Evolutionary conservation across 1,140 invertebrate species (phyloP).

Genomic region (Orchesella cincta): DNA sequence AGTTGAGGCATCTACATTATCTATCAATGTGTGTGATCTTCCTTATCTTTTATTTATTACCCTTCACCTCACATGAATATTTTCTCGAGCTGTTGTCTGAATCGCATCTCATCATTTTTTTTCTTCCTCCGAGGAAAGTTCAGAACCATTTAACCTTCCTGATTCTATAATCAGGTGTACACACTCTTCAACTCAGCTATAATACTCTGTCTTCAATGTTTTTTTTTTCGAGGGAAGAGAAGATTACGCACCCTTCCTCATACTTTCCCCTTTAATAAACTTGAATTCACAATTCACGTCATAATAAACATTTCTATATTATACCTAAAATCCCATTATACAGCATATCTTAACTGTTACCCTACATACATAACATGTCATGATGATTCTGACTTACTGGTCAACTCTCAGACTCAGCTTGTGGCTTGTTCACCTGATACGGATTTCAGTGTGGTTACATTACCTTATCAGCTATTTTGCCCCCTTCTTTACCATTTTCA

Average conservation of each 20-base stretch:
- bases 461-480: neutral
- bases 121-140: neutral
- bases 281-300: neutral
- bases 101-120: slow-evolving; percentile 19
- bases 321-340: neutral
- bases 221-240: neutral
- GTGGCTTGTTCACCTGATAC: slow-evolving; percentile 18
- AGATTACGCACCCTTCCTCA: neutral
- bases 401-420: slow-evolving; percentile 16
- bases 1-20: slow-evolving; percentile 13
- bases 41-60: slow-evolving; percentile 29
- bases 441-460: neutral
- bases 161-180: neutral
- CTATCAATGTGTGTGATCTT: slow-evolving; percentile 30
- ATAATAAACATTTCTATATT: neutral
- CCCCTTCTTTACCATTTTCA: neutral
- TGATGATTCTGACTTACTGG: too few relatives aligned
- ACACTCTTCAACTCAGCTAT: neutral
- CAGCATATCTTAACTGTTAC: slow-evolving; percentile 3
- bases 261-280: neutral
- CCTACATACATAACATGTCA: neutral
- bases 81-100: neutral
- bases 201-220: neutral
- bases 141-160: slow-evolving; percentile 11
- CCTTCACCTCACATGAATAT: slow-evolving; percentile 27